Evolutionary conservation across 2,888 invertebrate species (phyloP).

Genomic region (Xestobium rufovillosum): DNA sequence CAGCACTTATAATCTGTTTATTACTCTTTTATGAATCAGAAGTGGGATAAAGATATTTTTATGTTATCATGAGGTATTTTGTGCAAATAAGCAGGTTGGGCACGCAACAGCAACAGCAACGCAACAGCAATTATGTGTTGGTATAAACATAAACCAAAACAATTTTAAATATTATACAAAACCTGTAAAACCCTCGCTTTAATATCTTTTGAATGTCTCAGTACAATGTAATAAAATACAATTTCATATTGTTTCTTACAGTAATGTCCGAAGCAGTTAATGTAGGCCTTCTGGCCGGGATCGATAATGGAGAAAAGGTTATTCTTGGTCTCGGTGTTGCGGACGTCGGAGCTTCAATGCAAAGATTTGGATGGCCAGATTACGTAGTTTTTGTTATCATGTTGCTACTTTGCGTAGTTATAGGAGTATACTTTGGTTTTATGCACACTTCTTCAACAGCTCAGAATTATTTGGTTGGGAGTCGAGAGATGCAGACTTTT

Average conservation of each 20-base stretch:
- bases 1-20: too few species aligned
- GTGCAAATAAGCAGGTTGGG: too few species aligned
- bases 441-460: conserved; percentile 56
- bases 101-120: too few species aligned
- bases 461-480: conserved; percentile 72
- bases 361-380: conserved; percentile 55
- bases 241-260: neutral
- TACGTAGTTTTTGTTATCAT: conserved; percentile 71
- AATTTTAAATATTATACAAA: too few species aligned
- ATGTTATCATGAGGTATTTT: too few species aligned
- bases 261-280: conserved; percentile 27
- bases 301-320: conserved; percentile 28
- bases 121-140: too few species aligned
- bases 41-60: too few species aligned
- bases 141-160: too few species aligned
- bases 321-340: conserved; percentile 30
- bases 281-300: conserved; percentile 25
- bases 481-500: conserved; percentile 71
- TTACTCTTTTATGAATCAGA: too few species aligned
- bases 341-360: conserved; percentile 35
- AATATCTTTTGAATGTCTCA: too few species aligned
- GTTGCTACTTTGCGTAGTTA: conserved; percentile 66
- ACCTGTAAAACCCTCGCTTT: too few species aligned
- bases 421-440: conserved; percentile 79
- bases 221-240: too few species aligned